phyloP scores from a whole-genome alignment of 2,797 vertebrate genomes.

The Peromyscus attwateri region DNA sequence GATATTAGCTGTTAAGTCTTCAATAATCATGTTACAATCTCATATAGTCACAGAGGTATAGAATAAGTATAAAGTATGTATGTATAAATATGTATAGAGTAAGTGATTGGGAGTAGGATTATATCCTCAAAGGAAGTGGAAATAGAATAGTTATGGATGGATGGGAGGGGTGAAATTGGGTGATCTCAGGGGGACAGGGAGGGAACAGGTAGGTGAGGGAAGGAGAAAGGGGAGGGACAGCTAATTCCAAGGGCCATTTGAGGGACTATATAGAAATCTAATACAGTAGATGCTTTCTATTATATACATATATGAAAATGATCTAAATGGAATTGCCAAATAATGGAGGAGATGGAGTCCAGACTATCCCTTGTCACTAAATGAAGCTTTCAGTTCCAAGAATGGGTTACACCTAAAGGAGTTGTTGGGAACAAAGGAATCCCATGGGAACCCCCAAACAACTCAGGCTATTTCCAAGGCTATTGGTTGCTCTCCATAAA shows the following conservation, averaged over 20 bases:
- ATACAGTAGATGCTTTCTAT: background rate
- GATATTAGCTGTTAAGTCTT: background rate
- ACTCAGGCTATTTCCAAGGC: background rate
- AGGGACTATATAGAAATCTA: no score
- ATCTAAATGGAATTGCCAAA: background rate
- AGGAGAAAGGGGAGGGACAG: background rate
- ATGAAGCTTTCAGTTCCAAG: background rate
- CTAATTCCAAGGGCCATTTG: no score
- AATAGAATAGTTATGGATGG: background rate
- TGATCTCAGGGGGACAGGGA: background rate
- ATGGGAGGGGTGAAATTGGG: background rate
- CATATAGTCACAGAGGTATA: background rate
- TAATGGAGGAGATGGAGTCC: background rate
- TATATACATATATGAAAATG: background rate
- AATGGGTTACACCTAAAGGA: background rate
- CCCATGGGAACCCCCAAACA: background rate
- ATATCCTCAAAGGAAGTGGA: background rate
- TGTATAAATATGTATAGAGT: background rate
- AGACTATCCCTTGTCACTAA: background rate
- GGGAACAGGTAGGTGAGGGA: background rate
- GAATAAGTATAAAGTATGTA: no score
- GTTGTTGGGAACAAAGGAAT: background rate
- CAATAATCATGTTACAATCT: background rate
- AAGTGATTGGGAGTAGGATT: background rate
- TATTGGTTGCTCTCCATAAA: background rate